Evolutionary conservation across 2,888 invertebrate species (phyloP).

Genomic region (Xestia rhomboidea): DNA sequence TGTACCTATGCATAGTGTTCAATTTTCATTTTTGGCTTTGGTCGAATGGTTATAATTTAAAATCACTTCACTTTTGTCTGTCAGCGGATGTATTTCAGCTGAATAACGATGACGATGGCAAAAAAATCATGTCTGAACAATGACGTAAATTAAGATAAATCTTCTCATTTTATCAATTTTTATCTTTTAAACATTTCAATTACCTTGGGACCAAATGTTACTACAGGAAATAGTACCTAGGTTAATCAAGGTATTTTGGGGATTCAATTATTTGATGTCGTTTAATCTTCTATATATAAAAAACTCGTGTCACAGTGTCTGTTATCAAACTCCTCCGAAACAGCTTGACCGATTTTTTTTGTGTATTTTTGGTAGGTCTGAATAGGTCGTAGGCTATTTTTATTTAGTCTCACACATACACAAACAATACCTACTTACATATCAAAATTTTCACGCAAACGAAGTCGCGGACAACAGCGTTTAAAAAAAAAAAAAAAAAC

Average conservation of each 20-base stretch:
- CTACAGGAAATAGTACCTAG: background rate
- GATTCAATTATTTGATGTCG: background rate
- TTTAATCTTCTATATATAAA: no score
- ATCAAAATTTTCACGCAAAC: no score
- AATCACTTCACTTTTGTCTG: background rate
- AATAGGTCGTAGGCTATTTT: no score
- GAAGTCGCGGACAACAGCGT: no score
- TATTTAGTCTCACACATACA: no score
- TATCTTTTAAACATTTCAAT: slow-evolving; percentile 6
- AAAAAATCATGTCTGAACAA: background rate
- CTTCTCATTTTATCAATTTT: background rate
- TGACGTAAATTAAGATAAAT: background rate
- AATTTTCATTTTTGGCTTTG: background rate
- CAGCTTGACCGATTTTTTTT: no score
- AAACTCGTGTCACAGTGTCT: no score
- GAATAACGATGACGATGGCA: background rate
- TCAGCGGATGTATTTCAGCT: background rate
- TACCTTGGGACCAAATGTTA: background rate
- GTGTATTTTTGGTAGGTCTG: no score
- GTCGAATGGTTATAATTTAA: no score
- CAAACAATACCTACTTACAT: no score
- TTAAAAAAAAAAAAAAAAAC: no score
- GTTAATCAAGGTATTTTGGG: background rate
- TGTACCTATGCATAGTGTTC: background rate
- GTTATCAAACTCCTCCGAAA: no score